Percentiles rank a stretch among this genome's conserved stretches.
Conservation (phyloP, 2,113 vertebrate species). For the Stegastes partitus region DNA sequence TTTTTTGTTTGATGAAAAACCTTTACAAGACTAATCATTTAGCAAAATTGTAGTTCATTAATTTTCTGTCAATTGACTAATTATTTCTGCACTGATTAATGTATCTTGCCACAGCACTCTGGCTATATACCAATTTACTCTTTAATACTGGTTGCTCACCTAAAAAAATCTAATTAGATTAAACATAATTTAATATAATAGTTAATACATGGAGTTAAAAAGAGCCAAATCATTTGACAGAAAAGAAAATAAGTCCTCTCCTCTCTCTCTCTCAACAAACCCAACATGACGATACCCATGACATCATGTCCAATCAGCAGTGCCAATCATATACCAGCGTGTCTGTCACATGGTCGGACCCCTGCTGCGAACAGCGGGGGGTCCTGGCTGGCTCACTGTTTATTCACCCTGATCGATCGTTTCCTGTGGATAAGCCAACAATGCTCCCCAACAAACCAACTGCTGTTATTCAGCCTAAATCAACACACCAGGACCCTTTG, state of each 20-base stretch:
- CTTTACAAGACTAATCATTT: constrained; percentile 19
- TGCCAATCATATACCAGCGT: constrained; percentile 68
- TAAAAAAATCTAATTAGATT: constrained; percentile 22
- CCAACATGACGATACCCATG: constrained; percentile 42
- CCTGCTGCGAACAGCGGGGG: constrained; percentile 69
- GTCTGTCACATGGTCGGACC: constrained; percentile 75
- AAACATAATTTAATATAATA: constrained; percentile 4
- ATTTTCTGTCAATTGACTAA: constrained; percentile 14
- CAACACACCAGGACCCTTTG: constrained; percentile 46
- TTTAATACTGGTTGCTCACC: background rate
- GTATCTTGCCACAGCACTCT: background rate
- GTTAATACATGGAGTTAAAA: background rate
- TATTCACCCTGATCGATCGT: constrained; percentile 77
- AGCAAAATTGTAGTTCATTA: background rate
- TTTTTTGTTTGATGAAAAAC: constrained; percentile 7
- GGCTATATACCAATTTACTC: background rate
- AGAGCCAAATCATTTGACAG: background rate
- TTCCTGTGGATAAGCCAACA: constrained; percentile 77
- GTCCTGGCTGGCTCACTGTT: constrained; percentile 72
- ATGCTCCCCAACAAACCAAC: constrained; percentile 71
- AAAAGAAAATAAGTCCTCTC: constrained; percentile 30
- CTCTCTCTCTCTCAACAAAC: constrained; percentile 5
- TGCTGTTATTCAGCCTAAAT: constrained; percentile 74
- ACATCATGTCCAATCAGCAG: constrained; percentile 70
- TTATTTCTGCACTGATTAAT: constrained; percentile 6